Percentiles rank a stretch among this genome's conserved stretches.
phyloP scores from a whole-genome alignment of 2,113 vertebrate species.

The Condylura cristata region DNA sequence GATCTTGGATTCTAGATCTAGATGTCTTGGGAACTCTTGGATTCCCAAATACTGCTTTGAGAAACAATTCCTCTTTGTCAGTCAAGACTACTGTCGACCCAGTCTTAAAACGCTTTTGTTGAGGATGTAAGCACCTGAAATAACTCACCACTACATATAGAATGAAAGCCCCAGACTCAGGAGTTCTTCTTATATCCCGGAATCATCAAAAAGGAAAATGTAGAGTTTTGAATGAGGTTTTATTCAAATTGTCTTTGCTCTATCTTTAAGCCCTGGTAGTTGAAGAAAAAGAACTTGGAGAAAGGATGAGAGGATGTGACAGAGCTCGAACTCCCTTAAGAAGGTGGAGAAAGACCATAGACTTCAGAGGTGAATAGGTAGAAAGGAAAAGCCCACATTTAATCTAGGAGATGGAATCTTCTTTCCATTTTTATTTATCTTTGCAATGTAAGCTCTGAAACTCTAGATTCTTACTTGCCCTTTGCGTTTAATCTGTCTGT shows the following conservation, averaged over 20 bases:
- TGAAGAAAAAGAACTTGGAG: slow-evolving; percentile 11
- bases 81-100: background rate
- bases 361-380: background rate
- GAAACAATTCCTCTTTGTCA: slow-evolving; percentile 50
- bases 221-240: background rate
- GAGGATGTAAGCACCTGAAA: slow-evolving; percentile 1
- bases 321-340: background rate
- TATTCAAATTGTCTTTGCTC: background rate
- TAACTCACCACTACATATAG: slow-evolving; percentile 16
- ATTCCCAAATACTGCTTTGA: background rate
- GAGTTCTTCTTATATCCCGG: background rate
- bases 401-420: slow-evolving; percentile 14
- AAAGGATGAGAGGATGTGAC: background rate
- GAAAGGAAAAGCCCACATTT: background rate
- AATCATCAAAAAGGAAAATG: slow-evolving; percentile 23
- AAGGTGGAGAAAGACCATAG: background rate
- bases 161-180: background rate
- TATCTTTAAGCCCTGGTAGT: background rate
- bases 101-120: slow-evolving; percentile 31
- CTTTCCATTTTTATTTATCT: slow-evolving; percentile 17
- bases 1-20: slow-evolving; percentile 38
- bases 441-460: slow-evolving; percentile 12
- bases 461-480: background rate
- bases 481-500: background rate
- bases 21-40: background rate